Evolutionary conservation across 2,797 vertebrate species (phyloP), one percentile per base, ranked within the genome.

Genomic region (Dryobates pubescens): DNA sequence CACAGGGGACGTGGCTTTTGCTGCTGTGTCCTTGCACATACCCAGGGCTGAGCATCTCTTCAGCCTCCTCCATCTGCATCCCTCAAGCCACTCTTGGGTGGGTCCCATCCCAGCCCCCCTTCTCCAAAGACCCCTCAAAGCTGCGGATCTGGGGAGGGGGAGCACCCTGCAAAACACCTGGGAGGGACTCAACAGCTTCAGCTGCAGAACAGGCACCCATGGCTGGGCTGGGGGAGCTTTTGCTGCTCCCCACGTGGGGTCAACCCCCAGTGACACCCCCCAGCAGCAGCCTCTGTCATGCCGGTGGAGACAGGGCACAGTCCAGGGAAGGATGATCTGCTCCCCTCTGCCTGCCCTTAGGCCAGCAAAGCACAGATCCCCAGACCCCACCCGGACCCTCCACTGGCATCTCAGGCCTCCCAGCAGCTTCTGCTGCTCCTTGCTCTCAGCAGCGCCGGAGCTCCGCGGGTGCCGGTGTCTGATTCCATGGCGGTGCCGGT

Each of bases 101-200:
- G 54, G 5, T 57, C 30, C 53, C 6, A 1, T 2, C 17, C 22
- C 17, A 11, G 24, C 13, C 17, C 14, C 6, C 6, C 5, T 1
- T 53, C 65, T 80, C 32, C 71, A 74, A 20, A 78, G 26, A 3
- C n/a, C n/a, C 41, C 2, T 9, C 8, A 22, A 26, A 51, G 26
- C 59, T 13, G 34, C 1, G 2, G 63, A 11, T 2, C 0, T 2
- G 10, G 47, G 62, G 10, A 57, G 27, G 47, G 34, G n/a, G 9
- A 62, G 41, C 10, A 5, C 15, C 47, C 54, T 13, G 16, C 22
- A 38, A 34, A 57, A 12, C 0, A 1, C 24, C 5, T 0, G 26
- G 38, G 41, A 36, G 41, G 41, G 13, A 20, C 27, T 16, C 1
- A 0, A 7, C 20, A 32, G 18, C 71, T 43, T 16, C 78, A 43